A percentile compares a stretch with the other conserved stretches of the same genome.
Conservation (phyloP, 2,797 vertebrate genomes). For the Pseudomugil gertrudae region DNA sequence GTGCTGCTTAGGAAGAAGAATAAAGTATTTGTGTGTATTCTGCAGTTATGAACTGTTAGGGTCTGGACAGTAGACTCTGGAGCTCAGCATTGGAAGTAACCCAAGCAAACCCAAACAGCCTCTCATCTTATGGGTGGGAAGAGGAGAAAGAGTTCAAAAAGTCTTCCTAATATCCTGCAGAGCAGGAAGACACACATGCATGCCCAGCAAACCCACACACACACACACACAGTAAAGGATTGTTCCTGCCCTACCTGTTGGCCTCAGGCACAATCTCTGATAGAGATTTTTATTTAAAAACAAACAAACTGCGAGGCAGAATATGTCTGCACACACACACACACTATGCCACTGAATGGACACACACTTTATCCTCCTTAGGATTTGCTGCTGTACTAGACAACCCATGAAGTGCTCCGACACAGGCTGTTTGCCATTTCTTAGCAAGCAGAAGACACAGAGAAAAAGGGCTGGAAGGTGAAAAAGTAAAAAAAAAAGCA, state of each 20-base stretch:
- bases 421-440: conserved; percentile 53
- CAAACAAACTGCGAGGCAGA: conserved; percentile 69
- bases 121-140: conserved; percentile 30
- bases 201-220: conserved; percentile 48
- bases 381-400: conserved; percentile 48
- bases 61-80: conserved; percentile 58
- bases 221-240: conserved; percentile 51
- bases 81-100: conserved; percentile 52
- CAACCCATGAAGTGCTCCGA: conserved; percentile 33
- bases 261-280: conserved; percentile 59
- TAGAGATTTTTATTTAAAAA: conserved; percentile 64
- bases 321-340: conserved; percentile 37
- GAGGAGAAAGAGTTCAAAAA: conserved; percentile 16
- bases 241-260: conserved; percentile 51
- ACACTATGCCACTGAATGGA: background rate
- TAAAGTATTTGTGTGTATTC: conserved; percentile 60
- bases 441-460: conserved; percentile 29
- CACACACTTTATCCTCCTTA: conserved; percentile 47
- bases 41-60: conserved; percentile 74
- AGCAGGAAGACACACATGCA: conserved; percentile 52
- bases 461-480: conserved; percentile 31
- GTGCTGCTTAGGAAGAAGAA: conserved; percentile 51
- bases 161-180: conserved; percentile 38
- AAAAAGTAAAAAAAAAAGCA: conserved; percentile 49
- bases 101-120: conserved; percentile 56